Percentiles rank a stretch among this genome's conserved stretches.
Conservation (phyloP, 1,140 invertebrate genomes). For the Dufourea novaeangliae region DNA sequence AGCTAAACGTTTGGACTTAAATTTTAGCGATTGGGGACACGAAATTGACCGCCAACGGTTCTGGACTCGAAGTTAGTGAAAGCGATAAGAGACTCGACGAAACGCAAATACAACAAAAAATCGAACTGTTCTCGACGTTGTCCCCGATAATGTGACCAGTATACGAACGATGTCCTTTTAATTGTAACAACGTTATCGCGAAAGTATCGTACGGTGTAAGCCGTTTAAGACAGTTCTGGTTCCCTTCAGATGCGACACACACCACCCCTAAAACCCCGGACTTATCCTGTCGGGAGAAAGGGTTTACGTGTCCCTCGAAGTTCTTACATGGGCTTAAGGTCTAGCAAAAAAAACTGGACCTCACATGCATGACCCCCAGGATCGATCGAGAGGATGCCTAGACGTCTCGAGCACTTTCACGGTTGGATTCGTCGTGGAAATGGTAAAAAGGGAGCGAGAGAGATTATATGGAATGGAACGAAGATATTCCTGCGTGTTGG, state of each 20-base stretch:
- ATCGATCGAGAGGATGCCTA: constrained; percentile 4
- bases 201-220: background rate
- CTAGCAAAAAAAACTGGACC: background rate
- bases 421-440: background rate
- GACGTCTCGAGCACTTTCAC: background rate
- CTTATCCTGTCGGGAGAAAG: background rate
- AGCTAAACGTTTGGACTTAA: too few relatives aligned
- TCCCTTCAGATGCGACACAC: background rate
- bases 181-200: background rate
- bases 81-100: too few relatives aligned
- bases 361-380: background rate
- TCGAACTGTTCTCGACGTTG: background rate
- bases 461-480: background rate
- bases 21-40: too few relatives aligned
- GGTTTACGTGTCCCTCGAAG: background rate
- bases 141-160: too few relatives aligned
- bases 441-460: too few relatives aligned
- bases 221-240: background rate
- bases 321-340: background rate
- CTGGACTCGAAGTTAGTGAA: background rate
- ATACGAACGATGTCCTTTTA: background rate
- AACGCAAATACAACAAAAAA: background rate
- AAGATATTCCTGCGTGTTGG: background rate
- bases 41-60: too few relatives aligned
- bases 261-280: constrained; percentile 26